These are phyloP conservation scores for Rhabdophis nuchalis DNA, from an alignment of 2,797 vertebrate genomes.

Conservation along the genomic window DNA sequence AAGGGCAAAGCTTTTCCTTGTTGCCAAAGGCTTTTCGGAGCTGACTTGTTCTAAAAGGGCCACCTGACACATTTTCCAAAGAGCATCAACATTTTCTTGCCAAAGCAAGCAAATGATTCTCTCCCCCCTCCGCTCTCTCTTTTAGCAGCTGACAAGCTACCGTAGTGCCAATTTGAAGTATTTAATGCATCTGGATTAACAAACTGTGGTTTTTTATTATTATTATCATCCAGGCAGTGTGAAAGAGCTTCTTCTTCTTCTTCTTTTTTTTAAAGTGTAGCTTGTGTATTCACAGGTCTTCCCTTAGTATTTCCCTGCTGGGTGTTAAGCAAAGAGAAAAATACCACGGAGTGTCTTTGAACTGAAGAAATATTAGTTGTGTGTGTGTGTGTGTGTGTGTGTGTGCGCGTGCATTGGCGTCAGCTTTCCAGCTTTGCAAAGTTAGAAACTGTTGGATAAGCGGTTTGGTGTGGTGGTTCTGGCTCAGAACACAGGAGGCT, in stretches of 20 bases:
- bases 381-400: neutral
- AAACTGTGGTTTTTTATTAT: neutral
- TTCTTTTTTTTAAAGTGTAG: neutral
- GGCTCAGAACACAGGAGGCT: neutral
- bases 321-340: neutral
- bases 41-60: neutral
- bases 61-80: neutral
- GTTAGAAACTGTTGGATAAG: neutral
- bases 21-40: neutral
- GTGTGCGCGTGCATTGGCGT: too few relatives aligned
- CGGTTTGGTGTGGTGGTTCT: neutral
- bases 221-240: neutral
- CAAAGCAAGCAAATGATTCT: neutral
- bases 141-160: neutral
- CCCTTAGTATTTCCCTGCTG: neutral
- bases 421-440: neutral
- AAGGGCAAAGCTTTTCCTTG: neutral
- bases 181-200: neutral
- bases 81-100: neutral
- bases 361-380: neutral
- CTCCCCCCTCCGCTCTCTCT: accelerated
- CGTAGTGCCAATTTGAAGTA: neutral
- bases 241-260: neutral
- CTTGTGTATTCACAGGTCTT: neutral
- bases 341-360: neutral